Conservation (phyloP, 2,113 vertebrate species). For the Neopipo cinnamomea region DNA sequence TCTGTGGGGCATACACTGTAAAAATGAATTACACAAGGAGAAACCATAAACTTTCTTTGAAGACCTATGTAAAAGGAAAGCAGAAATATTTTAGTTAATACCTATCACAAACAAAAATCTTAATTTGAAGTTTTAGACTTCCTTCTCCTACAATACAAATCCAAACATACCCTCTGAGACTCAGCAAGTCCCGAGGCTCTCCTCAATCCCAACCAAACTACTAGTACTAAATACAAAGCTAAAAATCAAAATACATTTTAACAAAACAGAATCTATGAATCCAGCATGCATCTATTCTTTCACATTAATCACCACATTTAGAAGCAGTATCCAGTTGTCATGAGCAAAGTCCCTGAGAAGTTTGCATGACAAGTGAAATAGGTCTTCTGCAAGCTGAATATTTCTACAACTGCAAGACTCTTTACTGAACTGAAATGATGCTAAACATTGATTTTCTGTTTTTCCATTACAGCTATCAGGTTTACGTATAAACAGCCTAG, state of each 20-base stretch:
- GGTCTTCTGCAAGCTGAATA: not conserved
- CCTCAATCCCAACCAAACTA: not conserved
- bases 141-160: not conserved
- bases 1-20: not conserved
- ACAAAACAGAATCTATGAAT: not conserved
- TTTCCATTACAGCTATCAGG: not conserved
- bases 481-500: not conserved
- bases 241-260: not conserved
- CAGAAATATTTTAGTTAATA: constrained; percentile 31
- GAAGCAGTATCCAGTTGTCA: accelerated
- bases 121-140: not conserved
- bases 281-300: not conserved
- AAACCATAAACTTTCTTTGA: not conserved
- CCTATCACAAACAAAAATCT: not conserved
- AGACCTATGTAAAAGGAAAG: constrained; percentile 30
- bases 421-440: not conserved
- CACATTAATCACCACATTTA: not conserved
- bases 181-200: not conserved
- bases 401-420: not conserved
- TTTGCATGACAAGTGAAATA: not conserved
- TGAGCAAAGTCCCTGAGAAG: not conserved
- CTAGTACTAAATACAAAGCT: not conserved
- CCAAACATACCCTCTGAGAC: not conserved
- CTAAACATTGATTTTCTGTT: not conserved
- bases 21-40: not conserved